Evolutionary conservation across 2,888 invertebrate species (phyloP).

Genomic region (Pachliopta kotzebuea): DNA sequence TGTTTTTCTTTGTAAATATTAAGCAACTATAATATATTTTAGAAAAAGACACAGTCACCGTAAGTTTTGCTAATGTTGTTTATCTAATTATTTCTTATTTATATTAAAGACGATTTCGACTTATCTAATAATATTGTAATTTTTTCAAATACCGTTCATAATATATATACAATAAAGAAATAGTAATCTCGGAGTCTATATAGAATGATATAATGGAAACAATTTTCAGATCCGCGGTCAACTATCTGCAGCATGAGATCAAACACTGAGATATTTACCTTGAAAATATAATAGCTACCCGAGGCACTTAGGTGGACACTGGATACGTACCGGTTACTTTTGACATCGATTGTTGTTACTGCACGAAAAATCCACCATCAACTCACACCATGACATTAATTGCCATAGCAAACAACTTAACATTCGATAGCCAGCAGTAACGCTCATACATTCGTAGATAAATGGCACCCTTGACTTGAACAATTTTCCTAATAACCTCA

Average conservation of each 20-base stretch:
- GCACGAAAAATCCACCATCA: constrained; percentile 30
- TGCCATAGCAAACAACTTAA: constrained; percentile 14
- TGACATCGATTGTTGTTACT: constrained; percentile 28
- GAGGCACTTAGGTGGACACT: constrained; percentile 40
- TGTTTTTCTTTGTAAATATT: too few species aligned
- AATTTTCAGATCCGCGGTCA: constrained; percentile 47
- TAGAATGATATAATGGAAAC: constrained; percentile 44
- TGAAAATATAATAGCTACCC: constrained; percentile 43
- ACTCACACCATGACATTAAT: constrained; percentile 30
- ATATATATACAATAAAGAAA: too few species aligned
- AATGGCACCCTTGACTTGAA: constrained; percentile 19
- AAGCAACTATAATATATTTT: too few species aligned
- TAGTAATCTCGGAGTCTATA: too few species aligned
- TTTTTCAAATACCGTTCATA: too few species aligned
- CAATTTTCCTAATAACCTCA: constrained; percentile 11
- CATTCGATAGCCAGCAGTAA: constrained; percentile 8
- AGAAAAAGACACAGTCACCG: too few species aligned
- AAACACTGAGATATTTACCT: constrained; percentile 56
- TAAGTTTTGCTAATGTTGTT: too few species aligned
- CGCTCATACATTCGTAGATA: constrained; percentile 23
- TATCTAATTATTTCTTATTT: too few species aligned
- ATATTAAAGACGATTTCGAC: too few species aligned
- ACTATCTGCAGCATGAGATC: constrained; percentile 56
- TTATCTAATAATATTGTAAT: too few species aligned
- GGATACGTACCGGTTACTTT: constrained; percentile 38